Conservation (phyloP, 2,113 vertebrate genomes). For the Marmota flaviventris region DNA sequence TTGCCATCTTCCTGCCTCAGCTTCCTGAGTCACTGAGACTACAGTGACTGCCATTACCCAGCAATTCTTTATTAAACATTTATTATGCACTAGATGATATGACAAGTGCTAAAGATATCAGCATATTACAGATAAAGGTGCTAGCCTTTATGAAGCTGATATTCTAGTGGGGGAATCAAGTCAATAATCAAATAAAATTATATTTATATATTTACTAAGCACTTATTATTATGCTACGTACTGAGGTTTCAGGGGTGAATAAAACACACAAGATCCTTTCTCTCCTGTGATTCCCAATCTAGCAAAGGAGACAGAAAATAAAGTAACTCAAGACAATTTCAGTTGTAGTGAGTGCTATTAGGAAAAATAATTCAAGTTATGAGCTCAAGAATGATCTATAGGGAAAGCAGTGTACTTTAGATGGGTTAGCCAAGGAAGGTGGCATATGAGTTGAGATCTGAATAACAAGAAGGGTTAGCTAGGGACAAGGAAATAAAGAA, state of each 20-base stretch:
- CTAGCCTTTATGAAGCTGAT: not conserved
- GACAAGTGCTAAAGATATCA: conserved; percentile 5
- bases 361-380: conserved; percentile 46
- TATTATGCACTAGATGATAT: not conserved
- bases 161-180: not conserved
- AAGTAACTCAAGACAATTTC: conserved; percentile 24
- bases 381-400: not conserved
- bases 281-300: conserved; percentile 20
- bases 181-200: conserved; percentile 42
- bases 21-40: not conserved
- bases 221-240: conserved; percentile 34
- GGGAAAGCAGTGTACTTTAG: conserved; percentile 22
- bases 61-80: not conserved
- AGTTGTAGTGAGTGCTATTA: not conserved
- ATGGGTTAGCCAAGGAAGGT: conserved; percentile 22
- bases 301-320: conserved; percentile 16
- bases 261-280: conserved; percentile 23
- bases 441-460: not conserved
- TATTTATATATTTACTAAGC: conserved; percentile 43
- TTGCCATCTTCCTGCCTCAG: not conserved
- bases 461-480: conserved; percentile 17
- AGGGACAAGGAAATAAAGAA: conserved; percentile 3
- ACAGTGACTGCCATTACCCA: too few species aligned
- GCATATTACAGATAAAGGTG: conserved; percentile 1
- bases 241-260: not conserved